Base-by-base conservation (phyloP, 2,888 invertebrate genomes). In the Oeneis ivallda region DNA sequence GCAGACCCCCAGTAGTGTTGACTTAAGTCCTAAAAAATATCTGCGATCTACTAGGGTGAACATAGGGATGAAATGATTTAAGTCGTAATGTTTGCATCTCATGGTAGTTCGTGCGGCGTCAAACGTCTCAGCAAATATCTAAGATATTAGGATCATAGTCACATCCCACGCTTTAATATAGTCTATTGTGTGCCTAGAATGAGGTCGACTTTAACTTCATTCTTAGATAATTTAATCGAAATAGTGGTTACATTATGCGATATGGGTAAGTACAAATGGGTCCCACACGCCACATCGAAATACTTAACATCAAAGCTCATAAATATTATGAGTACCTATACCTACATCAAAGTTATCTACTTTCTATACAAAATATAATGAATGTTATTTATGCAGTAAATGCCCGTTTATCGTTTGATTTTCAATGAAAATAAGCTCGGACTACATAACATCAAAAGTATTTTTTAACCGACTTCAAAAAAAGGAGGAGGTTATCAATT, bases 51-150 rank as follows among this genome's bases (percentile, higher is more conserved):
- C n/a, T n/a, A n/a, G n/a, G n/a, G n/a, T n/a, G n/a, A n/a, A n/a
- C n/a, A n/a, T n/a, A n/a, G n/a, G n/a, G n/a, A 26, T 26, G 5
- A 26, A 26, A 26, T 26, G 26, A 26, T 26, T 5, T 26, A 26
- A 26, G 26, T 26, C 26, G 5, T 26, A 26, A 26, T 26, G 26
- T 26, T 26, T 26, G 26, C 26, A 39, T 39, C 17, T 39, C 17
- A 17, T 39, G 43, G 15, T 11, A 26, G 56, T n/a, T 19, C 56
- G 43, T 57, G 56, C n/a, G 56, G 56, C 56, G 56, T 57, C 56
- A n/a, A 19, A 43, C 39, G 56, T 57, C 56, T 57, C 19, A 19
- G 39, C 5, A 11, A 13, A 41, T n/a, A 41, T 17, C 11, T 6
- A 13, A 57, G 41, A 26, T 43, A 57, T 43, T 54, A 41, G 11